phyloP scores from a whole-genome alignment of 2,888 invertebrate genomes.

The Stenotaenia linearis region DNA sequence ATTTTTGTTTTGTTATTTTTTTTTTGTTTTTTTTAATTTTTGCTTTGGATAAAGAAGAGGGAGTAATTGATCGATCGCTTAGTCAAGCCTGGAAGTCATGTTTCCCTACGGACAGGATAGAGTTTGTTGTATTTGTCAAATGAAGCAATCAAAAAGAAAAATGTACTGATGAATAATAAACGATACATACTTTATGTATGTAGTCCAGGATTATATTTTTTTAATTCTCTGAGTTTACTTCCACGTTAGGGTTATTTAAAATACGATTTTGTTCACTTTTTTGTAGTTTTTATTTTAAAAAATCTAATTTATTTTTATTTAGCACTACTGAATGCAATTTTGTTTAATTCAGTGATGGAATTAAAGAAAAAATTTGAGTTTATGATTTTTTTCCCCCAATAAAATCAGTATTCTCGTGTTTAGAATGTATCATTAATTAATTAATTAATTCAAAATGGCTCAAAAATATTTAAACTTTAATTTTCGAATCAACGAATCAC shows the following conservation, averaged over 20 bases:
- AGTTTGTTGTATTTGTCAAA: not conserved
- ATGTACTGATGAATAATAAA: not conserved
- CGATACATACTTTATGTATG: too few species aligned
- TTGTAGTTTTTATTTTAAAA: too few species aligned
- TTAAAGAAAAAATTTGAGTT: too few species aligned
- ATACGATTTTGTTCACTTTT: not conserved
- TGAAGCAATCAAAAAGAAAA: not conserved
- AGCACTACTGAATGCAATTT: too few species aligned
- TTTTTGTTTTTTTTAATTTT: not conserved
- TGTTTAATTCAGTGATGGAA: too few species aligned
- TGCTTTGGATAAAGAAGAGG: not conserved
- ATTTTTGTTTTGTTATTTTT: not conserved
- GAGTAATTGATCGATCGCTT: not conserved
- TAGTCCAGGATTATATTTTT: not conserved
- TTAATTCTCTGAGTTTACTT: not conserved
- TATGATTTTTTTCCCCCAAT: too few species aligned
- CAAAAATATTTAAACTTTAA: not conserved
- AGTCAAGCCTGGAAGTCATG: not conserved
- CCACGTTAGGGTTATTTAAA: not conserved
- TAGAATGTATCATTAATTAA: not conserved
- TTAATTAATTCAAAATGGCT: not conserved
- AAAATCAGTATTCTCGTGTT: not conserved
- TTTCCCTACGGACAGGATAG: not conserved
- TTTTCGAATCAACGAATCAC: not conserved
- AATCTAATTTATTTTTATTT: not conserved